These are phyloP conservation scores for Megaceryle torquata DNA, from an alignment of 2,113 vertebrate species.

Conservation along the genomic window DNA sequence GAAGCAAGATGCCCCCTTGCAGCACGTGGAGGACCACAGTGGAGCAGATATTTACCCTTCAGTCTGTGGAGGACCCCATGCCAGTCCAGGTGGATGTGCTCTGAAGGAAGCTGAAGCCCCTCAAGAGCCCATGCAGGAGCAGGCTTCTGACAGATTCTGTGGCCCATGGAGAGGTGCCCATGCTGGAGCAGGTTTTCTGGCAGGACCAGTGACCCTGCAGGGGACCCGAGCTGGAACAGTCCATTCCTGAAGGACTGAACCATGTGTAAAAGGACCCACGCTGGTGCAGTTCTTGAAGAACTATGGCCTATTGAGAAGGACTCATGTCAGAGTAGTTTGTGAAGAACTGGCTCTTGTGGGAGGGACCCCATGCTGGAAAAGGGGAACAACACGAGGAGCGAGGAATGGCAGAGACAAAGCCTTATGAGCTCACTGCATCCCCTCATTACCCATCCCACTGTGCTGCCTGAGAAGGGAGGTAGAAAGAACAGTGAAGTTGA, in stretches of 20 bases:
- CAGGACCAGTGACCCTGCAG: too few species aligned
- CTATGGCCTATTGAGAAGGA: too few species aligned
- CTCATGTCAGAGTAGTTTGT: fast-evolving
- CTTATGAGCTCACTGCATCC: fast-evolving
- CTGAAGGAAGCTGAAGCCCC: background rate
- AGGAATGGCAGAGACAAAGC: fast-evolving
- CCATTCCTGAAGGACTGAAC: too few species aligned
- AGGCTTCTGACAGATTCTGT: too few species aligned
- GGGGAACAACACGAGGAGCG: background rate
- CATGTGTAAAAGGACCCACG: too few species aligned
- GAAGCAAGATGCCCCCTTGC: background rate
- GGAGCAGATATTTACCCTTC: background rate
- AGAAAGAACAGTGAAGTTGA: background rate
- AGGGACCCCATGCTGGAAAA: background rate
- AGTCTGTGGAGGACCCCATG: background rate
- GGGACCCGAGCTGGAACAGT: background rate
- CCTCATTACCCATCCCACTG: background rate
- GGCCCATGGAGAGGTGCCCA: background rate
- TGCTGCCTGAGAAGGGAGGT: background rate
- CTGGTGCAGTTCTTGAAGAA: background rate
- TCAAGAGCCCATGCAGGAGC: background rate
- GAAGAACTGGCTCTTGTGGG: background rate
- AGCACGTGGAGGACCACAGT: fast-evolving
- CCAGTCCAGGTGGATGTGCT: fast-evolving
- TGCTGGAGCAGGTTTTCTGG: background rate